Percentiles rank a stretch among this genome's conserved stretches.
Evolutionary conservation across 2,797 vertebrate species (phyloP).

Genomic region (Typhlichthys subterraneus): DNA sequence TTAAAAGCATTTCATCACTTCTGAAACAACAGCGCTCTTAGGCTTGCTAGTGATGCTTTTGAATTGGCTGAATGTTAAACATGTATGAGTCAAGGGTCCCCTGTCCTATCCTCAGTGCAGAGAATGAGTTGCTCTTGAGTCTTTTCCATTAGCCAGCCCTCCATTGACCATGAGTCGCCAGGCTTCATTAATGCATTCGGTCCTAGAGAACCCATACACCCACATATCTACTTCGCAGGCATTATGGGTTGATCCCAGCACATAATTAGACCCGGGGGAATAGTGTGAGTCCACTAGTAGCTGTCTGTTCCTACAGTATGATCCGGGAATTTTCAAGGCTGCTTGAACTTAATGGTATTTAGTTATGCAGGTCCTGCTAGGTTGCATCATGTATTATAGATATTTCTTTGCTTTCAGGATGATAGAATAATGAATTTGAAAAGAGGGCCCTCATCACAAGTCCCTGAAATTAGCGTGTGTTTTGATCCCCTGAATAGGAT

Average conservation of each 20-base stretch:
- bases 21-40: too few species aligned
- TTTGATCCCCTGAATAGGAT: not conserved
- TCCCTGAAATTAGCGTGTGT: not conserved
- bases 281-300: conserved; percentile 4
- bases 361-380: too few species aligned
- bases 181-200: conserved; percentile 32
- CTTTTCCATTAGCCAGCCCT: conserved; percentile 28
- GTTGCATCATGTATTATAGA: too few species aligned
- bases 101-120: not conserved
- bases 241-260: conserved; percentile 29
- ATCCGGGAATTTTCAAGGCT: conserved; percentile 2
- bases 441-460: not conserved
- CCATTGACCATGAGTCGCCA: conserved; percentile 22
- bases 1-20: too few species aligned
- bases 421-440: too few species aligned
- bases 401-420: too few species aligned
- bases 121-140: conserved; percentile 17
- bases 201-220: conserved; percentile 23
- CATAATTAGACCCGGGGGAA: conserved; percentile 38
- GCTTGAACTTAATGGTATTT: not conserved
- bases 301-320: not conserved
- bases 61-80: too few species aligned
- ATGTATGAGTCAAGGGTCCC: too few species aligned
- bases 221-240: conserved; percentile 35
- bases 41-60: too few species aligned